Base-by-base conservation (phyloP, 64 coral and sea anemone species). In the Dendrophyllia cribrosa region DNA sequence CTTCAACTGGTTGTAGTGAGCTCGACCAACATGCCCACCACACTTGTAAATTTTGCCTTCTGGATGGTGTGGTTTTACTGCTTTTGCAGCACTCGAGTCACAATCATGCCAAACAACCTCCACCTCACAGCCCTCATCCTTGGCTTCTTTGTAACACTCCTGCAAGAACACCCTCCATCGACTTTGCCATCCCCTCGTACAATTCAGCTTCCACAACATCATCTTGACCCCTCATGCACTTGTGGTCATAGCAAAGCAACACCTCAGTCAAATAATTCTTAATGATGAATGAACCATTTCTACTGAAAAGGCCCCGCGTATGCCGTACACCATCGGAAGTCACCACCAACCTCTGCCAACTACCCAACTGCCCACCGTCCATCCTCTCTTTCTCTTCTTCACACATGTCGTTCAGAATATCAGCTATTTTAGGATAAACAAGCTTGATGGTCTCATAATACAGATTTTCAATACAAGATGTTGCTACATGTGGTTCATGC, bases 1-100 rank as follows among this genome's bases (percentile, higher is more conserved):
- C 17, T 67, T 85, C 43, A 88, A 61, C 16, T 88, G 46, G 15
- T 76, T 88, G 10, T 12, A 22, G 45, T 76, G 86, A 0, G 70
- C 68, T 75, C 86, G 58, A 1, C 86, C 86, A 24, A 76, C 86
- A 88, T 88, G 85, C 1, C 85, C 85, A 23, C 85, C 85, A 88
- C 79, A 83, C 58, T 83, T 83, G 58, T 62, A 85, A 1, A 85
- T 19, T 48, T 68, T 85, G 0, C 64, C 34, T 2, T 20, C 59
- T 59, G 71, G 71, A 81, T 59, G 59, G n/a, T 59, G 11, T 9
- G 5, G 0, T 17, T 3, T 9, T 1, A 85, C 34, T 15, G 82
- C 3, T 12, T 85, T 85, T 9, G 58, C 64, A 46, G 60, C 7
- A 48, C 59, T 66, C 10, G 82, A 67, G 26, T 68, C 61, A 2